Evolutionary conservation across 2,797 vertebrate species (phyloP).

Genomic region (Anolis apletophallus): DNA sequence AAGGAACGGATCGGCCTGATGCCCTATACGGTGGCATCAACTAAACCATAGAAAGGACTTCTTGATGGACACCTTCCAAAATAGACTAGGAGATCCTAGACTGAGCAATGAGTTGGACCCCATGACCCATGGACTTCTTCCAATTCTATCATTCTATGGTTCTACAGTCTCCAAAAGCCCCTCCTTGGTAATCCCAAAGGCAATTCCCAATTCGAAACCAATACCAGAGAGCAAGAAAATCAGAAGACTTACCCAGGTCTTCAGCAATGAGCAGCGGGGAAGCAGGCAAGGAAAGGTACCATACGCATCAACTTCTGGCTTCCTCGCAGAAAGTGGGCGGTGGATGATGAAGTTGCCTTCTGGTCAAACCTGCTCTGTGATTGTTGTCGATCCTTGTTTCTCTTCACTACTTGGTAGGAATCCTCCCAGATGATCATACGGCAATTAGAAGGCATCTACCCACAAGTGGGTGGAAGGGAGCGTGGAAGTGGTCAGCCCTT

Average conservation of each 20-base stretch:
- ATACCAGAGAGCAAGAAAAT: neutral
- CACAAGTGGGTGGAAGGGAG: neutral
- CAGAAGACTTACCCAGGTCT: neutral
- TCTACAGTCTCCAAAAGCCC: too few relatives aligned
- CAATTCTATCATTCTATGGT: too few relatives aligned
- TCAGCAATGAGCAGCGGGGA: neutral
- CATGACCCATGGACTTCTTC: too few relatives aligned
- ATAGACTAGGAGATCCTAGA: too few relatives aligned
- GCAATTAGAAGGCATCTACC: neutral
- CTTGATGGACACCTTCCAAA: too few relatives aligned
- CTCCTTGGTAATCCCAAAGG: too few relatives aligned
- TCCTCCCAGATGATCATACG: neutral
- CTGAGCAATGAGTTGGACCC: too few relatives aligned
- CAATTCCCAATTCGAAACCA: neutral
- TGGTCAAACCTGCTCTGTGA: conserved; percentile 16
- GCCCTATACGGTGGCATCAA: too few relatives aligned
- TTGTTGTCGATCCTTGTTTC: neutral
- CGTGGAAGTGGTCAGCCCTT: neutral
- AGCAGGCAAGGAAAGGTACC: neutral
- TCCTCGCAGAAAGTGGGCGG: conserved; percentile 19
- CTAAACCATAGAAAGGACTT: too few relatives aligned
- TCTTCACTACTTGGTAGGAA: neutral
- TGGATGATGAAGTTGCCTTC: neutral
- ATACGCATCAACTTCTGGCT: neutral
- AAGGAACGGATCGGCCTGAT: too few relatives aligned